A percentile compares a stretch with the other conserved stretches of the same genome.
Conservation (phyloP, 2,888 invertebrate genomes). For the Pollenia angustigena region DNA sequence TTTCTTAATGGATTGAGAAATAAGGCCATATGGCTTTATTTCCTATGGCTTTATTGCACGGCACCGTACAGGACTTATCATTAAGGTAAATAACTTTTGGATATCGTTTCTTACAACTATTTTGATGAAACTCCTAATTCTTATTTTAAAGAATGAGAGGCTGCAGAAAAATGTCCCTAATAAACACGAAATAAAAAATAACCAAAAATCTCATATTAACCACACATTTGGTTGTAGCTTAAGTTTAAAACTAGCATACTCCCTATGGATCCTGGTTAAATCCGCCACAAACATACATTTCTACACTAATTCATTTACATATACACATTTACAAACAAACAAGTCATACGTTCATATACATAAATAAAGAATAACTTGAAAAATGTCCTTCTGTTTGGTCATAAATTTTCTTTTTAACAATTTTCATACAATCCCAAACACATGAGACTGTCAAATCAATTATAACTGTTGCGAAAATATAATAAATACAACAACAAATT, state of each 20-base stretch:
- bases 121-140: too few species aligned
- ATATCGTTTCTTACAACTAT: too few species aligned
- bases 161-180: too few species aligned
- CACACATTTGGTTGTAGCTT: constrained; percentile 4
- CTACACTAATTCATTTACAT: not conserved
- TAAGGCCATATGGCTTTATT: too few species aligned
- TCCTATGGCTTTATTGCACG: too few species aligned
- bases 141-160: too few species aligned
- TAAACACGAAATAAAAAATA: too few species aligned
- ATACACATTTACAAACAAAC: not conserved
- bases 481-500: constrained; percentile 63
- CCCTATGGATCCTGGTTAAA: not conserved
- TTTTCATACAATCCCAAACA: constrained; percentile 71
- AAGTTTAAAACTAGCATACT: constrained; percentile 3
- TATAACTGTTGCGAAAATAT: constrained; percentile 71
- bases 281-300: not conserved
- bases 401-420: constrained; percentile 70
- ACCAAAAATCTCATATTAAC: not conserved
- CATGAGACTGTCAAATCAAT: constrained; percentile 72
- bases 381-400: constrained; percentile 65
- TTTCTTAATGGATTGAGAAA: too few species aligned
- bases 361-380: constrained; percentile 64
- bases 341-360: not conserved
- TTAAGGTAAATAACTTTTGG: constrained; percentile 6
- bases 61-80: too few species aligned